Percentiles rank a stretch among this genome's conserved stretches.
phyloP scores from a whole-genome alignment of 2,797 vertebrate genomes.

The Rhinichthys osculus region DNA sequence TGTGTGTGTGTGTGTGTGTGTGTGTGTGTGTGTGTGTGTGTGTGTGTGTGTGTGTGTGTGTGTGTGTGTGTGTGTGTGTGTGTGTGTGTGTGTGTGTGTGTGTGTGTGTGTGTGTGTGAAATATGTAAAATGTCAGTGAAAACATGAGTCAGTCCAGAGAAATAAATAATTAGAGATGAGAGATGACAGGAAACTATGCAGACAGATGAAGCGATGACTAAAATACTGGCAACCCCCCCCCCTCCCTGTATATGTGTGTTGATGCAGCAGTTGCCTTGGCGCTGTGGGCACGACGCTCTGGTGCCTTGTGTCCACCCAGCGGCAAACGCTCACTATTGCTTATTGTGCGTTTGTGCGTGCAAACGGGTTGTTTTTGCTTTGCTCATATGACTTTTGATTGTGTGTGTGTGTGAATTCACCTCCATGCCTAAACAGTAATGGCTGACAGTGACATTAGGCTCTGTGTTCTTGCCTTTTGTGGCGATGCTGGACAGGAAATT shows the following conservation, averaged over 20 bases:
- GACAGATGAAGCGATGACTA: slow-evolving; percentile 76
- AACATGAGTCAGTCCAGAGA: slow-evolving; percentile 71
- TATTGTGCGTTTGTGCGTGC: slow-evolving; percentile 60
- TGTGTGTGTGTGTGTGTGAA: slow-evolving; percentile 19
- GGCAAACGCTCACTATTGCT: slow-evolving; percentile 52
- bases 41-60: slow-evolving; percentile 4
- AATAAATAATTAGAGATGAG: slow-evolving; percentile 64
- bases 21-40: not conserved
- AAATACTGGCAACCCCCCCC: slow-evolving; percentile 64
- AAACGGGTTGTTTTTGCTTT: slow-evolving; percentile 51
- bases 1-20: slow-evolving; percentile 31
- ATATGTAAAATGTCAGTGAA: slow-evolving; percentile 66
- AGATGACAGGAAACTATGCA: slow-evolving; percentile 72
- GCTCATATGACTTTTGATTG: slow-evolving; percentile 57
- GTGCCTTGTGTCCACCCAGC: slow-evolving; percentile 63
- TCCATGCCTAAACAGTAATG: slow-evolving; percentile 67
- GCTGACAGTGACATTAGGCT: slow-evolving; percentile 69
- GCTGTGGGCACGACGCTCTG: slow-evolving; percentile 62
- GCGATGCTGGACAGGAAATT: slow-evolving; percentile 76
- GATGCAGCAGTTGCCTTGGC: slow-evolving; percentile 58
- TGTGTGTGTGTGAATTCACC: slow-evolving; percentile 61
- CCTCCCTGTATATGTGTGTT: slow-evolving; percentile 20
- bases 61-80: not conserved
- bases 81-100: slow-evolving; percentile 23
- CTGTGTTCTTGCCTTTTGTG: slow-evolving; percentile 78